Conservation (phyloP, 2,113 vertebrate species). For the Protobothrops flavoviridis region DNA sequence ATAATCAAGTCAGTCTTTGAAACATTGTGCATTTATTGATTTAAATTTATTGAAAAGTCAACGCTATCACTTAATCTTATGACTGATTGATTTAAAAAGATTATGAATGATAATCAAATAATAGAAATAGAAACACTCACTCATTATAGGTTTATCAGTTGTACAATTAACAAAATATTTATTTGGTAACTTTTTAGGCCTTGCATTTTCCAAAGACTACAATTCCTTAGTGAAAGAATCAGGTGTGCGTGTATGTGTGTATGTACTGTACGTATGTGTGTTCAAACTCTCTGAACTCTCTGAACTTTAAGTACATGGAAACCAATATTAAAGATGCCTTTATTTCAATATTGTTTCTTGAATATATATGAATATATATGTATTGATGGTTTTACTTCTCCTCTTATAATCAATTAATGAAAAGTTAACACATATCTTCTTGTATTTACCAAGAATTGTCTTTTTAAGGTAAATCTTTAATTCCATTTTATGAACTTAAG, state of each 20-base stretch:
- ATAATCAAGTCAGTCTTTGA: constrained; percentile 33
- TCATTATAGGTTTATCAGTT: not conserved
- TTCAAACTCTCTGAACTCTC: not conserved
- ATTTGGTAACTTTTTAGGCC: not conserved
- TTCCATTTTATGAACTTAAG: not conserved
- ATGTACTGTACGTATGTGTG: not conserved
- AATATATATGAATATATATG: not conserved
- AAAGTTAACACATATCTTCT: not conserved
- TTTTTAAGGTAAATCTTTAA: not conserved
- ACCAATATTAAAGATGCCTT: not conserved
- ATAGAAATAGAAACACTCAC: constrained; percentile 18
- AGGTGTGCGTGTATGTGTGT: not conserved
- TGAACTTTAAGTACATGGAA: not conserved
- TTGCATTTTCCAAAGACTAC: not conserved
- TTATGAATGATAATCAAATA: constrained; percentile 28
- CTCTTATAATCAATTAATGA: not conserved
- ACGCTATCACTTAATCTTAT: not conserved
- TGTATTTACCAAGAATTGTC: not conserved
- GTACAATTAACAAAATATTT: constrained; percentile 1
- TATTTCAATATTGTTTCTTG: constrained; percentile 1
- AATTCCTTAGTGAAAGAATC: not conserved
- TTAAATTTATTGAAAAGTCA: constrained; percentile 21
- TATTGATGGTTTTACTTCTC: not conserved
- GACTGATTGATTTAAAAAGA: constrained; percentile 22
- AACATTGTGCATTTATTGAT: constrained; percentile 14